Evolutionary conservation across 2,888 invertebrate genomes (phyloP), one percentile per base, ranked within the genome.

Genomic region (Rhagonycha lutea): DNA sequence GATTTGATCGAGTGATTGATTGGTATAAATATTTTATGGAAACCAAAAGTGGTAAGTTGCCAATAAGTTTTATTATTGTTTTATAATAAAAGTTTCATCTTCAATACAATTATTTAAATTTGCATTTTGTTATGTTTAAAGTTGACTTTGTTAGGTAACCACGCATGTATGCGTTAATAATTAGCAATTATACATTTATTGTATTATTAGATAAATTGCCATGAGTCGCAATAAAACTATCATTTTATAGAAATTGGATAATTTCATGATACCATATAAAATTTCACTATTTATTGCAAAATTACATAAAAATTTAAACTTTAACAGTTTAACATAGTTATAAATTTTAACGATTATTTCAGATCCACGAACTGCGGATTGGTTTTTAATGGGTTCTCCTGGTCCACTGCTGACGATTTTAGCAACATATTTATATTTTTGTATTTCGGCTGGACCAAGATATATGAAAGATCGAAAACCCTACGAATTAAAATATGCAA

Each of bases 401-500:
- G 86, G 93, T 11, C 94, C 94, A 0, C 91, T 93, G 3, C 83
- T 92, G 23, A 91, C 91, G 72, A 92, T 94, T 70, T 84, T 94
- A 76, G 89, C 89, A 14, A 88, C 92, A 65, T 95, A 94, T 84
- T 87, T 94, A 67, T 93, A 93, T 85, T 94, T 94, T 86, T 92
- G 94, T 12, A 84, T 92, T n/a, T 92, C 91, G 79, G 93, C 94
- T 90, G 97, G 97, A 0, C 97, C 97, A 0, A 89, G 91, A 78
- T 92, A 94, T 82, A 98, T 98, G 98, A 92, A 92, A 79, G 92
- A 96, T 85, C 91, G 95, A 81, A 94, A 96, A 84, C 95, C 97
- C 0, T 94, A 93, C 85, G 92, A 95, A 82, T 87, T 98, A 47
- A 92, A 95, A 83, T 92, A 92, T 81, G 90, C 94, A 1, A 89